phyloP scores from a whole-genome alignment of 2,113 vertebrate genomes.

The Passer montanus region DNA sequence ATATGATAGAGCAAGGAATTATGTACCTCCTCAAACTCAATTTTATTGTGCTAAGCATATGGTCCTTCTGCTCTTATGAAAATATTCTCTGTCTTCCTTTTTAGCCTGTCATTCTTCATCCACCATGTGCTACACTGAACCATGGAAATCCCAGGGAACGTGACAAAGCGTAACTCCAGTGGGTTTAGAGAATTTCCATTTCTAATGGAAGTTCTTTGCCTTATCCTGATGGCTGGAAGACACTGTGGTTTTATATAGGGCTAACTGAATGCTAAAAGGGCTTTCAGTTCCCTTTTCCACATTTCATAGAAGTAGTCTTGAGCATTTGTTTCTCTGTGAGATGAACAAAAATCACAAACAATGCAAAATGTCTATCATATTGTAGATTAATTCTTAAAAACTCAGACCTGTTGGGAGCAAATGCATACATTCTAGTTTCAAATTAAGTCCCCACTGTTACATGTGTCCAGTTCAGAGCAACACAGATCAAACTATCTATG shows the following conservation, averaged over 20 bases:
- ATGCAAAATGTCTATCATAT: not conserved
- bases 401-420: not conserved
- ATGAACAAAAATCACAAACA: not conserved
- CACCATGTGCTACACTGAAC: not conserved
- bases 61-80: not conserved
- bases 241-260: not conserved
- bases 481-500: not conserved
- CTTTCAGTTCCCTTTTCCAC: not conserved
- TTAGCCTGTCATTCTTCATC: not conserved
- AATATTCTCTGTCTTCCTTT: not conserved
- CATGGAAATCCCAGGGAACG: not conserved
- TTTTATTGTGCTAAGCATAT: not conserved
- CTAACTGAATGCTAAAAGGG: not conserved
- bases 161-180: not conserved
- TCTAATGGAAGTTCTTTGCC: not conserved
- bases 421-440: not conserved
- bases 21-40: not conserved
- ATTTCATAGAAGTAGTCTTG: not conserved
- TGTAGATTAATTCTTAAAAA: not conserved
- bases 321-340: not conserved
- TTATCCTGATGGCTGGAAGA: not conserved
- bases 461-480: not conserved
- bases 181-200: not conserved
- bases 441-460: not conserved
- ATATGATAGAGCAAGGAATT: not conserved